Conservation (phyloP, 2,113 vertebrate genomes). For the Rhinopomastus cyanomelas region DNA sequence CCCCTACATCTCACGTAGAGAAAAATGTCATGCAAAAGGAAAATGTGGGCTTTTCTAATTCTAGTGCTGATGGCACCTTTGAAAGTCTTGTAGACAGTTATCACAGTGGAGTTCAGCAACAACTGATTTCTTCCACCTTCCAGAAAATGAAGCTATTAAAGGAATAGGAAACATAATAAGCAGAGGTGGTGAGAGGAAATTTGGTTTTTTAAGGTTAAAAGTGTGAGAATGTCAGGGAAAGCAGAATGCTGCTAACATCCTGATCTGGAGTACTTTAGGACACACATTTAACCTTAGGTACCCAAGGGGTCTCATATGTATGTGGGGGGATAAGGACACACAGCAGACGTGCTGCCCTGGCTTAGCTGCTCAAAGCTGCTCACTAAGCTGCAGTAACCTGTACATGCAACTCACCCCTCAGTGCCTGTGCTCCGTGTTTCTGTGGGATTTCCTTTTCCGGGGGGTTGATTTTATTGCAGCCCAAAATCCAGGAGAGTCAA, state of each 20-base stretch:
- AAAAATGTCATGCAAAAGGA: neutral
- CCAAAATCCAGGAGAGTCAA: neutral
- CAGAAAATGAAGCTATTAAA: neutral
- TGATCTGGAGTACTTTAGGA: neutral
- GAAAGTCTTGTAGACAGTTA: neutral
- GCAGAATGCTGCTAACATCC: neutral
- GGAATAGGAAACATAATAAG: neutral
- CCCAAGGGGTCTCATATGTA: neutral
- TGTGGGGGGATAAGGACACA: neutral
- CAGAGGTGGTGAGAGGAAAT: neutral
- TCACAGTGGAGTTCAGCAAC: neutral
- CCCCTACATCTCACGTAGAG: neutral
- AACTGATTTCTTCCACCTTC: neutral
- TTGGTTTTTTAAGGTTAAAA: neutral
- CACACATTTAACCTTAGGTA: neutral
- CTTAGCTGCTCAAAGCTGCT: neutral
- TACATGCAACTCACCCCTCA: neutral
- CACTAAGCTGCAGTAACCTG: neutral
- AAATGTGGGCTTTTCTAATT: neutral
- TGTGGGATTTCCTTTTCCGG: neutral
- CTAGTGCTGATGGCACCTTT: neutral
- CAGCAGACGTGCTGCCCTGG: neutral
- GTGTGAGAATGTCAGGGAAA: neutral
- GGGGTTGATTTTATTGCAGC: neutral
- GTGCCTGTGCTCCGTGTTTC: neutral